Evolutionary conservation across 2,888 invertebrate genomes (phyloP), one percentile per base, ranked within the genome.

Genomic region (Trachelus tabidus): DNA sequence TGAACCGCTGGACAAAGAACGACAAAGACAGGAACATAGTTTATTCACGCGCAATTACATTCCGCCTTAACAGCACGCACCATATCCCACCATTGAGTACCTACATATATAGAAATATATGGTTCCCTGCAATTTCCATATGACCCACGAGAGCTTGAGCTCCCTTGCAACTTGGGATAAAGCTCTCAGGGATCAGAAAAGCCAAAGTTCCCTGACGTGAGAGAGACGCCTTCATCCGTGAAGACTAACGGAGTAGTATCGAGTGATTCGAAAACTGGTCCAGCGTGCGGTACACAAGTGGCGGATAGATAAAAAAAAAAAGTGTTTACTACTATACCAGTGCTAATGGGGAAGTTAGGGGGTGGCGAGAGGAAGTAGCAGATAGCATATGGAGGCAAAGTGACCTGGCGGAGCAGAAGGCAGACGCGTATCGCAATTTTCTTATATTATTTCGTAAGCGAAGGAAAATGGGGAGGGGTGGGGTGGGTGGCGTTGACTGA

Each of bases 11-110:
- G 79, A 77, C 77, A 78, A 80, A 79, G 73, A 76, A 79, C 76
- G 76, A 78, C 79, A 79, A 79, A 73, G 75, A 79, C 75, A 78
- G 78, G 78, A 77, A 74, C 40, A 76, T 81, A 78, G 84, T 85
- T 84, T 84, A 85, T 85, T 87, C 83, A 83, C 87, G 83, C 81
- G 81, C 83, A 83, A 85, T 86, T 87, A 84, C 80, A 69, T 75
- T 69, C 76, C 73, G 81, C 81, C 76, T 84, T 56, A 84, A 86
- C 80, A 80, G 85, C 79, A 35, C 37, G 34, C 35, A 34, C 35
- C 56, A 56, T 56, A 56, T 23, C 56, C 56, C 56, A 56, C 23
- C 23, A 23, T 23, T 56, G 23, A 23, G 56, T 23, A 56, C 23
- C 23, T 56, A 35, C 12, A 35, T 12, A 12, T 12, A 35, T 35